Conservation (phyloP, 2,888 invertebrate genomes). For the Rotaria socialis region DNA sequence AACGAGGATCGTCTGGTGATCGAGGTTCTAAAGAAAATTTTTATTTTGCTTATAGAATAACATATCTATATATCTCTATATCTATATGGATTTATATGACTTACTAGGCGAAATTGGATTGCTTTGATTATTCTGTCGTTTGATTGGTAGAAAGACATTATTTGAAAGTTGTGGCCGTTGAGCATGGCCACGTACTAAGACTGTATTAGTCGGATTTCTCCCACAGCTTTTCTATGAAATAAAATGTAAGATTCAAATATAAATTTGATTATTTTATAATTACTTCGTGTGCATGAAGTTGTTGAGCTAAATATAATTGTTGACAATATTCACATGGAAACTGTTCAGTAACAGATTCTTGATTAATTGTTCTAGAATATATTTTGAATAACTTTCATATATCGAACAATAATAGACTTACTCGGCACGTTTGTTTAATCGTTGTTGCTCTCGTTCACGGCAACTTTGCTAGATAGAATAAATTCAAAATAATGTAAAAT, state of each 20-base stretch:
- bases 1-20: neutral
- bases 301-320: neutral
- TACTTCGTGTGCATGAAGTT: neutral
- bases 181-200: no score
- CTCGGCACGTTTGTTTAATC: neutral
- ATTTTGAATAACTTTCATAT: neutral
- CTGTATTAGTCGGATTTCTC: neutral
- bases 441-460: neutral
- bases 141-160: neutral
- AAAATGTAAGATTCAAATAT: neutral
- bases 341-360: neutral
- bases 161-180: neutral
- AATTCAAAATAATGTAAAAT: neutral
- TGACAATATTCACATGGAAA: constrained; percentile 27
- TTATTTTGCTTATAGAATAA: neutral
- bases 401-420: neutral
- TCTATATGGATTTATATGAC: no score
- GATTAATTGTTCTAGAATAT: neutral
- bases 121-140: no score
- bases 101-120: neutral
- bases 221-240: neutral
- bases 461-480: neutral
- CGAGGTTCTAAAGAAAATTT: neutral
- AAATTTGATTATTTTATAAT: neutral
- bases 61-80: no score